A percentile compares a stretch with the other conserved stretches of the same genome.
Evolutionary conservation across 1,140 invertebrate species (phyloP).

Genomic region (silkworm (Bombyx mori)): ASM3026992v2 NC_085111.1:10496001-10496500

Average conservation of each 20-base stretch:
- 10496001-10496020: constrained; percentile 7
- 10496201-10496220: constrained; percentile 20
- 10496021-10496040: too few species aligned
- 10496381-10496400: constrained; percentile 52
- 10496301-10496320: constrained; percentile 31
- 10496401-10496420: constrained; percentile 48
- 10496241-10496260: constrained; percentile 21
- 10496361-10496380: constrained; percentile 48
- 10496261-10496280: constrained; percentile 23
- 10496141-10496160: constrained; percentile 6
- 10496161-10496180: constrained; percentile 18
- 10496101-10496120: not conserved
- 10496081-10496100: too few species aligned
- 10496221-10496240: constrained; percentile 22
- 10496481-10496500: constrained; percentile 45
- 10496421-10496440: constrained; percentile 48
- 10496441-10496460: constrained; percentile 46
- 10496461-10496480: constrained; percentile 65
- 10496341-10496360: constrained; percentile 36
- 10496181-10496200: constrained; percentile 14
- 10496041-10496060: too few species aligned
- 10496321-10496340: too few species aligned
- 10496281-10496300: constrained; percentile 32
- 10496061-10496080: too few species aligned
- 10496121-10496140: not conserved